Base-by-base conservation (phyloP, 2,113 vertebrate genomes). In the Mesocricetus auratus region DNA sequence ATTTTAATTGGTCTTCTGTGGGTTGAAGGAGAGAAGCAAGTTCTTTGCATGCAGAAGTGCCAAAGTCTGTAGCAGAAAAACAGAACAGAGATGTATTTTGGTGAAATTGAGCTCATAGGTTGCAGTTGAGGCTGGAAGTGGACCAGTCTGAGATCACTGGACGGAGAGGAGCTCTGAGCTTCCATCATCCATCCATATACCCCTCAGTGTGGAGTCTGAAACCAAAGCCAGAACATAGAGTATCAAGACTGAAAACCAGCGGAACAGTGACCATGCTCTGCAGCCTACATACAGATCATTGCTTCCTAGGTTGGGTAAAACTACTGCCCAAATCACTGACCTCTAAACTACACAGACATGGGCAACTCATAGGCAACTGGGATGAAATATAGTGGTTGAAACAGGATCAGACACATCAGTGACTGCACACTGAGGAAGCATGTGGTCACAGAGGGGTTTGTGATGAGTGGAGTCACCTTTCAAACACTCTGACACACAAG, bases 401-500 rank as follows among this genome's bases (percentile, higher is more conserved):
- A 75, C 15, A n/a, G 1, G 0, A 86, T 11, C 31, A 74, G 71
- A 95, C 12, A 11, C 10, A 39, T 17, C 22, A 26, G 21, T 1
- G 8, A 2, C 69, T 85, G 7, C 22, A 36, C 24, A 31, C 21
- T 39, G 2, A 36, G 73, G 10, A 10, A n/a, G 29, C 15, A 10
- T 15, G 3, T 33, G 66, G 74, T 2, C 3, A 12, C 17, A 9
- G 2, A 24, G 1, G 1, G 2, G 5, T 1, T 8, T 2, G 13
- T 7, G 22, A 8, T 5, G n/a, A n/a, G n/a, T n/a, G n/a, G n/a
- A n/a, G 5, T n/a, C 62, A 64, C 42, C 69, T 39, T 45, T 53
- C 88, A 68, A 89, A 24, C n/a, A 66, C 50, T 78, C 33, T 26
- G 17, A 92, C 68, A 86, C 79, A 60, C 42, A 81, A 39, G 82